A percentile compares a stretch with the other conserved stretches of the same genome.
These are phyloP conservation scores for Misgurnus anguillicaudatus DNA, from an alignment of 2,113 vertebrate species.

Conservation along the genomic window DNA sequence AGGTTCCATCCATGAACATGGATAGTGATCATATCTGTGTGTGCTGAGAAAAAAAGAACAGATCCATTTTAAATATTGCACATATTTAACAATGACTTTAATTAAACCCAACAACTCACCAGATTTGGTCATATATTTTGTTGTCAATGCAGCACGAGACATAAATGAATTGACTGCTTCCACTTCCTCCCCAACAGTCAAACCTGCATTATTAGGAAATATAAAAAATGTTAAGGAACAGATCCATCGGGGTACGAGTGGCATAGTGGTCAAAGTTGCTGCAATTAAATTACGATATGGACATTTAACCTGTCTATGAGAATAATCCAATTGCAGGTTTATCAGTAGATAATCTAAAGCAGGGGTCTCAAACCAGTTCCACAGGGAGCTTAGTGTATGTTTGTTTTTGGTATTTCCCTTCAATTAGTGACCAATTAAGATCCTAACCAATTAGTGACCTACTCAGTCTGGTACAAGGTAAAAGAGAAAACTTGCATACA, in stretches of 20 bases:
- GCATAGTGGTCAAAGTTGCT: constrained; percentile 14
- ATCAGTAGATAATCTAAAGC: constrained; percentile 12
- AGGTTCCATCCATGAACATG: constrained; percentile 24
- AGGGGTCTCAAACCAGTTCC: neutral
- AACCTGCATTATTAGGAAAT: constrained; percentile 24
- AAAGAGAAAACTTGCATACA: constrained; percentile 15
- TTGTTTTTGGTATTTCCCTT: neutral
- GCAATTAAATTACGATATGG: neutral
- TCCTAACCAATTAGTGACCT: constrained; percentile 12
- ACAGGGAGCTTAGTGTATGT: neutral
- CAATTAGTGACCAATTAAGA: constrained; percentile 19
- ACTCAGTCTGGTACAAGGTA: neutral
- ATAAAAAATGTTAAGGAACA: constrained; percentile 8
- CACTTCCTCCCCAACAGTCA: constrained; percentile 31
- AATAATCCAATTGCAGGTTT: constrained; percentile 16
- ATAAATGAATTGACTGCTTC: constrained; percentile 28
- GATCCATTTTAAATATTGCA: constrained; percentile 5
- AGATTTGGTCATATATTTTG: constrained; percentile 29
- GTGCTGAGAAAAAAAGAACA: constrained; percentile 9
- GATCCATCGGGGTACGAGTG: neutral
- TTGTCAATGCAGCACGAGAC: constrained; percentile 17
- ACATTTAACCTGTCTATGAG: constrained; percentile 24
- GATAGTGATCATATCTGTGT: constrained; percentile 18
- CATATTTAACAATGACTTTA: constrained; percentile 15
- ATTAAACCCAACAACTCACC: constrained; percentile 12